Conservation (phyloP, 2,113 vertebrate species). For the Lampris megalopsis region DNA sequence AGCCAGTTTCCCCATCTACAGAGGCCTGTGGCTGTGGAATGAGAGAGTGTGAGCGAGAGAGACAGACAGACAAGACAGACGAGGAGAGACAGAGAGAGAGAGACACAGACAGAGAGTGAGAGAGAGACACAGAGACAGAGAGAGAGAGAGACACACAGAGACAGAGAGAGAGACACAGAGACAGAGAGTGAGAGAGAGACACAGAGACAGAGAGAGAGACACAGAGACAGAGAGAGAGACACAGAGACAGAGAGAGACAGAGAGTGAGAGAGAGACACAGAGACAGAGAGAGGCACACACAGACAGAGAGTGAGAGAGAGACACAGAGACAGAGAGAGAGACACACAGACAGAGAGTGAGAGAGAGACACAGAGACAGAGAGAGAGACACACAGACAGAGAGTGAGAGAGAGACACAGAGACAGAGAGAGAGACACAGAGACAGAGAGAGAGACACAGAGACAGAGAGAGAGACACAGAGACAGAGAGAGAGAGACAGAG, state of each 20-base stretch:
- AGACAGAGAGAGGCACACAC: constrained; percentile 37
- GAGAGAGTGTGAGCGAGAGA: constrained; percentile 35
- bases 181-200: neutral
- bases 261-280: constrained; percentile 33
- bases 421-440: constrained; percentile 7
- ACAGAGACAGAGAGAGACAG: constrained; percentile 9
- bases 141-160: constrained; percentile 9
- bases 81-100: neutral
- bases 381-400: too few relatives aligned
- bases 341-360: too few relatives aligned
- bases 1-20: constrained; percentile 66
- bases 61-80: neutral
- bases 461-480: constrained; percentile 36
- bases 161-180: neutral
- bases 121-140: constrained; percentile 17
- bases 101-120: constrained; percentile 27
- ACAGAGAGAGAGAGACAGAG: constrained; percentile 24
- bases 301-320: constrained; percentile 18
- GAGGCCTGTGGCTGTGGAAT: constrained; percentile 59
- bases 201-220: neutral
- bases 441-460: constrained; percentile 9
- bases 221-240: neutral
- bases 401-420: too few relatives aligned
- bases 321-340: too few relatives aligned
- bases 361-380: too few relatives aligned